Evolutionary conservation across 1,140 invertebrate species (phyloP).

Genomic region (Oncopodura yosiiana): DNA sequence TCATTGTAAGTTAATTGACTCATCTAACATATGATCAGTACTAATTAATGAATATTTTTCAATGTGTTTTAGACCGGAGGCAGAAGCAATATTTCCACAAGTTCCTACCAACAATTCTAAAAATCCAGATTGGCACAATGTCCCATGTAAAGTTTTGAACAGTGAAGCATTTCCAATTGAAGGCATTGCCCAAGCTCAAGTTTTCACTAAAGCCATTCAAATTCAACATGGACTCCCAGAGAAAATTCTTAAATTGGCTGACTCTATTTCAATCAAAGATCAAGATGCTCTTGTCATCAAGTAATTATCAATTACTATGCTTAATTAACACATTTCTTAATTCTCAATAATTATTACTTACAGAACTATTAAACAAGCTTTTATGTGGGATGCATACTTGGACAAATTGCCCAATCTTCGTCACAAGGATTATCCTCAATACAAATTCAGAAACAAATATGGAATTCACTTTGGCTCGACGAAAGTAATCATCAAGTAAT

Average conservation of each 20-base stretch:
- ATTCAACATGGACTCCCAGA: constrained; percentile 50
- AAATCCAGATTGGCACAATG: constrained; percentile 55
- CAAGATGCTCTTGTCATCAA: constrained; percentile 40
- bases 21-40: background rate
- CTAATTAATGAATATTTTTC: constrained; percentile 6
- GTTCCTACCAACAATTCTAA: constrained; percentile 39
- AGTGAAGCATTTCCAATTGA: constrained; percentile 56
- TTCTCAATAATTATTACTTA: constrained; percentile 14
- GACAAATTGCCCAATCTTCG: constrained; percentile 60
- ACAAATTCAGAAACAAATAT: constrained; percentile 56
- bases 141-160: constrained; percentile 48
- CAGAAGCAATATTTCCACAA: constrained; percentile 19
- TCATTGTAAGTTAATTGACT: constrained; percentile 19
- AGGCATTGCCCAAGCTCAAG: constrained; percentile 59
- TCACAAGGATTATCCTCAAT: constrained; percentile 56
- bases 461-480: constrained; percentile 51
- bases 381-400: constrained; percentile 67
- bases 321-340: background rate
- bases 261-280: constrained; percentile 37
- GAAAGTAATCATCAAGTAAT: background rate
- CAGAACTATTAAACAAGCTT: constrained; percentile 55
- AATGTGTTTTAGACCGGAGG: constrained; percentile 19
- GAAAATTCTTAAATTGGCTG: constrained; percentile 41
- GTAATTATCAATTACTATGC: constrained; percentile 39
- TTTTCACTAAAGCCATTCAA: constrained; percentile 62